These are phyloP conservation scores for Microcebus lehilahytsara DNA, from an alignment of 2,113 vertebrate genomes.

Conservation along the genomic window DNA sequence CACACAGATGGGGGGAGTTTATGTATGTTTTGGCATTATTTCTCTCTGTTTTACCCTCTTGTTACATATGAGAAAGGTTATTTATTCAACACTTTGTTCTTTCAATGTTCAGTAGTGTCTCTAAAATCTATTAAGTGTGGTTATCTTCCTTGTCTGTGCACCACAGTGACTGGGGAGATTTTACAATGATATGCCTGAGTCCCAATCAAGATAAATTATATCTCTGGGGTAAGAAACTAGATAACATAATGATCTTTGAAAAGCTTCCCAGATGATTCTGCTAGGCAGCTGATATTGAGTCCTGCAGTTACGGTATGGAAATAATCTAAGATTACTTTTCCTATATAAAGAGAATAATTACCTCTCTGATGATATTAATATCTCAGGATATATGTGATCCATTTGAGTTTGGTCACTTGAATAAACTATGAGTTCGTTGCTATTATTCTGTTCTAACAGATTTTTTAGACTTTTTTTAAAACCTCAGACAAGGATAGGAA, in stretches of 20 bases:
- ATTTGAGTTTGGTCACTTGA: neutral
- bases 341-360: neutral
- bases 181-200: neutral
- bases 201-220: neutral
- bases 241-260: neutral
- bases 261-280: neutral
- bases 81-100: neutral
- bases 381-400: neutral
- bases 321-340: neutral
- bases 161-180: neutral
- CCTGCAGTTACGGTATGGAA: neutral
- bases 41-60: neutral
- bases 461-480: neutral
- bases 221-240: neutral
- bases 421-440: neutral
- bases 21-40: neutral
- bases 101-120: neutral
- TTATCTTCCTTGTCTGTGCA: neutral
- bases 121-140: neutral
- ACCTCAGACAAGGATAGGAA: neutral
- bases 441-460: neutral
- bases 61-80: neutral
- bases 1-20: neutral
- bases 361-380: neutral
- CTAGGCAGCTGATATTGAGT: neutral